Base-by-base conservation (phyloP, 2,797 vertebrate species). In the Oceanodroma leucorhoa region DNA sequence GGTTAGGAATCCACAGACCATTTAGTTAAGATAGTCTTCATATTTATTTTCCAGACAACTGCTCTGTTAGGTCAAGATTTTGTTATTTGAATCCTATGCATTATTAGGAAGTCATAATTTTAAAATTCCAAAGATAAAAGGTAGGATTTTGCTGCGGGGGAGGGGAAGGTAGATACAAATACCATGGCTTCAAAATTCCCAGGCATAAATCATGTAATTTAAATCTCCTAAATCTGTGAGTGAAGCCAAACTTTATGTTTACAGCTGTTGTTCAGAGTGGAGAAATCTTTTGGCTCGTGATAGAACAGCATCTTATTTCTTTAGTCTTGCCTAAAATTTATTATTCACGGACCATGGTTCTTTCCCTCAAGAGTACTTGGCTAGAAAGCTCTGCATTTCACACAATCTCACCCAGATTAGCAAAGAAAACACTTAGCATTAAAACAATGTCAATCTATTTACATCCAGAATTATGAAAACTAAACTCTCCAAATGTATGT, bases 341-440 rank as follows among this genome's bases (percentile, higher is more conserved):
- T 97, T 97, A 96, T 91, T 96, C 91, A 89, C 57, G 72, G 90
- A 64, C 40, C 69, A 57, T 5, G 19, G 95, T 83, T 88, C 82
- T 82, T 92, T 96, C 60, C 78, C 64, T 83, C 85, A 93, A 67
- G 81, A 90, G 93, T 67, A 84, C 69, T 96, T 96, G 88, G 82
- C 73, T 83, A 51, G 86, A 91, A 89, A 96, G 62, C 62, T 95
- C 91, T 94, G 60, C 65, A 96, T 97, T 97, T 95, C 81, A 96
- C n/a, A 81, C 87, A 95, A 81, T 90, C 96, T 96, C 76, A 75
- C 30, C 30, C 15, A 3, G 94, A 93, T 97, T 97, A 97, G 95
- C 83, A 97, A 97, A 95, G 94, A 97, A 97, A 98, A 96, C 93
- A 97, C 66, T 97, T 55, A 82, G 64, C 66, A 87, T 77, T 94